Percentiles rank a stretch among this genome's conserved stretches.
Evolutionary conservation across 2,797 vertebrate genomes (phyloP).

Genomic region (Psittacula derbiana): DNA sequence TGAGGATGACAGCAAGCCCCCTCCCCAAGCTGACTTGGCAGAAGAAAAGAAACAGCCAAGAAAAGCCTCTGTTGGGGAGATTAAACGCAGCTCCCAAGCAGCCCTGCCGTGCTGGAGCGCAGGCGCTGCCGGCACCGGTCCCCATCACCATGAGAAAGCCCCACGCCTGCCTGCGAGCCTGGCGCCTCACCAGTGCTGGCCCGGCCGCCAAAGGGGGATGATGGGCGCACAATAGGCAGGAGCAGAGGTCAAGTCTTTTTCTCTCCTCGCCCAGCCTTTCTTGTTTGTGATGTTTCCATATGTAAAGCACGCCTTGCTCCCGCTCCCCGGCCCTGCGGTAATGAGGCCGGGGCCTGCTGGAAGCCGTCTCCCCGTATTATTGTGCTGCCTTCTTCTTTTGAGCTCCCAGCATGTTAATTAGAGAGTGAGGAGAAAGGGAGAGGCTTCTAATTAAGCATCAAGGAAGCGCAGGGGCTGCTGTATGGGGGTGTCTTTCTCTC

Average conservation of each 20-base stretch:
- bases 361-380: constrained; percentile 73
- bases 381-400: constrained; percentile 77
- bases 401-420: constrained; percentile 80
- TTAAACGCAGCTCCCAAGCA: neutral
- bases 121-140: neutral
- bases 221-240: constrained; percentile 59
- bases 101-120: neutral
- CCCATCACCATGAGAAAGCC: constrained; percentile 38
- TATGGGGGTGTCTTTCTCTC: constrained; percentile 84
- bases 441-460: constrained; percentile 84
- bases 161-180: neutral
- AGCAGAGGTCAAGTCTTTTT: constrained; percentile 73
- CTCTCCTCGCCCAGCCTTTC: constrained; percentile 70
- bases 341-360: constrained; percentile 78
- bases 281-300: constrained; percentile 74
- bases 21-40: neutral
- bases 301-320: constrained; percentile 63
- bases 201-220: neutral
- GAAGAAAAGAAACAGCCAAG: neutral
- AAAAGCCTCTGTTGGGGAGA: neutral
- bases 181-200: neutral
- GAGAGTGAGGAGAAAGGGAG: constrained; percentile 83
- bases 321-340: constrained; percentile 59
- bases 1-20: constrained; percentile 71
- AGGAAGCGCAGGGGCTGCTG: constrained; percentile 83